Base-by-base conservation (phyloP, 2,797 vertebrate genomes). In the Hafferia zeledoni region DNA sequence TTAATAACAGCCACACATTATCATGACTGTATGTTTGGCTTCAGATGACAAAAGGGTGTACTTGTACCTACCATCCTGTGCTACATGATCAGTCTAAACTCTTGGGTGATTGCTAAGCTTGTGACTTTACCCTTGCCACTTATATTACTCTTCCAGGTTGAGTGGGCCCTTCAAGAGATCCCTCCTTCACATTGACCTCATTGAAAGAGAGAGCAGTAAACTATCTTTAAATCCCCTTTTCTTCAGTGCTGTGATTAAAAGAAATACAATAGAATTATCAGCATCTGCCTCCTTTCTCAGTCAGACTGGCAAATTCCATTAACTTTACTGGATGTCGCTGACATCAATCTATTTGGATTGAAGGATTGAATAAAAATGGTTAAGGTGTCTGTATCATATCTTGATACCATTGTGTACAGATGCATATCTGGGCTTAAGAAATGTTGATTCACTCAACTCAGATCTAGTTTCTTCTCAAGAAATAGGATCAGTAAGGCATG, bases 351-450 rank as follows among this genome's bases (percentile, higher is more conserved):
- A 12, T 75, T 50, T 83, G n/a, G 11, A 63, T 67, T 76, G 52
- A 90, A 67, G 5, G 15, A 76, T 0, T 57, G 39, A 76, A 78
- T 3, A 68, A 69, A 84, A 92, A 72, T 50, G 15, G 4, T 8
- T 39, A 22, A 76, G 5, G 5, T 76, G 41, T 79, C 41, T 72
- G 46, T 72, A 44, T 60, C 23, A 69, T 17, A 61, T 33, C 17
- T 52, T 75, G 20, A 57, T 70, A 50, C 5, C 0, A 0, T 14
- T 24, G 4, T 43, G 8, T 7, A 27, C 15, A 65, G 27, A 44
- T 47, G 25, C 6, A 43, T n/a, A 64, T 24, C 22, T 17, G 60
- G 28, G 30, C 31, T 19, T 43, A 27, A 71, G 30, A n/a, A 60
- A 33, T 57, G 20, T 44, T 78, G 8, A 3, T 71, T 65, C 25